Evolutionary conservation across 2,888 invertebrate species (phyloP).

Genomic region (Exocentrus adspersus): DNA sequence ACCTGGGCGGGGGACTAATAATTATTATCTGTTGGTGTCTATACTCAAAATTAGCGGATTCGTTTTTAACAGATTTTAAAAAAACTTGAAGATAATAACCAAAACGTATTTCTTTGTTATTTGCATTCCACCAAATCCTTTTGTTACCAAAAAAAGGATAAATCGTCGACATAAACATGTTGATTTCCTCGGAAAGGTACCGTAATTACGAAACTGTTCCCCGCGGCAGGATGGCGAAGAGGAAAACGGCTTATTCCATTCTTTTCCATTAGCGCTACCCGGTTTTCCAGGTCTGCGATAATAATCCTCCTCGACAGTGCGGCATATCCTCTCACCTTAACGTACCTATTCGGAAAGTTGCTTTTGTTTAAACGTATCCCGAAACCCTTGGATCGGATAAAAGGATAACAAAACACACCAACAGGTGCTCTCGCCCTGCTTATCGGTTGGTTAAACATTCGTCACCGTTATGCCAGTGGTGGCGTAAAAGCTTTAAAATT

Average conservation of each 20-base stretch:
- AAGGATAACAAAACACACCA: conserved; percentile 33
- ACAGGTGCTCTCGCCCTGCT: conserved; percentile 28
- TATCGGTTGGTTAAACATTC: conserved; percentile 27
- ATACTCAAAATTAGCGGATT: too few species aligned
- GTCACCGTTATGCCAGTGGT: conserved; percentile 15
- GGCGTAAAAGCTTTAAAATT: background rate
- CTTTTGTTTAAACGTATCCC: conserved; percentile 16
- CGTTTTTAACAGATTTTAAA: too few species aligned
- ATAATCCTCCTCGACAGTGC: conserved; percentile 4
- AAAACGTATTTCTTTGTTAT: too few species aligned
- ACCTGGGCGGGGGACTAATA: too few species aligned
- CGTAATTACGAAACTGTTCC: too few species aligned
- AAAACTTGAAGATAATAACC: too few species aligned
- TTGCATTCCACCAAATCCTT: too few species aligned
- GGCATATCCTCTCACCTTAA: background rate
- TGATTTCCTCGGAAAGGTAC: too few species aligned
- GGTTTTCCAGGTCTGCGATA: background rate
- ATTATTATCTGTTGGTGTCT: too few species aligned
- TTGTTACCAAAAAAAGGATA: too few species aligned
- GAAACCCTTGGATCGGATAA: conserved; percentile 28
- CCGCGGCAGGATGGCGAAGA: too few species aligned
- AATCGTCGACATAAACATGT: too few species aligned
- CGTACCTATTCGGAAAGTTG: conserved; percentile 11
- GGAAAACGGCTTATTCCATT: conserved; percentile 4
- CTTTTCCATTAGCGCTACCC: background rate